Base-by-base conservation (phyloP, 2,888 invertebrate genomes). In the Actias luna region DNA sequence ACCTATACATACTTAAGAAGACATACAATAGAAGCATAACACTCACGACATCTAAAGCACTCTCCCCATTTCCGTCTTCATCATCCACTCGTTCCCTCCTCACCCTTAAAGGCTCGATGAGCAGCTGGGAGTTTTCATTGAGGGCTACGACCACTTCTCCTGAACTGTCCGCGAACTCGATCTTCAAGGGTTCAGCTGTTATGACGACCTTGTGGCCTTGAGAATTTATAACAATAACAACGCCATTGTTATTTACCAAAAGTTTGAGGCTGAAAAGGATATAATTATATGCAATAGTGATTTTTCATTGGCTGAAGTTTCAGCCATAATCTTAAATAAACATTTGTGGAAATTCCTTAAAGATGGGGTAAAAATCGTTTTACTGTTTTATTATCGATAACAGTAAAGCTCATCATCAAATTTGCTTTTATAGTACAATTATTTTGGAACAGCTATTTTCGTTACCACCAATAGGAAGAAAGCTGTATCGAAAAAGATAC, bases 121-220 rank as follows among this genome's bases (percentile, higher is more conserved):
- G 94, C 85, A 99, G 94, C 70, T 99, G 95, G n/a, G 97, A 97
- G 75, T 97, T 95, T 25, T 97, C 96, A 89, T 99, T 99, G 22
- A 97, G 91, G 25, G 96, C 95, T 14, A 97, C 94, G 0, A 97
- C 95, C 14, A 97, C 94, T 0, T 94, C 93, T 29, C 94, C 94
- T 39, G 95, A 93, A 64, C 94, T 93, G 66, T 95, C 94, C 73
- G 94, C 95, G 74, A 98, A 95, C 82, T 99, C 98, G 5, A 99
- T 83, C 80, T 96, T 95, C 76, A 99, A 96, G 0, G 99, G 99
- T 62, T 94, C 94, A 0, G 94, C 94, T 50, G 94, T 93, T 14
- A 99, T 85, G 10, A 96, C 87, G 16, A 88, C 92, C 62, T 86
- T 83, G 70, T 90, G 84, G 0, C 92, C 92, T 72, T 89, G 88